These are phyloP conservation scores for Gymnothorax reevesii DNA, from an alignment of 2,797 vertebrate genomes.

Conservation along the genomic window DNA sequence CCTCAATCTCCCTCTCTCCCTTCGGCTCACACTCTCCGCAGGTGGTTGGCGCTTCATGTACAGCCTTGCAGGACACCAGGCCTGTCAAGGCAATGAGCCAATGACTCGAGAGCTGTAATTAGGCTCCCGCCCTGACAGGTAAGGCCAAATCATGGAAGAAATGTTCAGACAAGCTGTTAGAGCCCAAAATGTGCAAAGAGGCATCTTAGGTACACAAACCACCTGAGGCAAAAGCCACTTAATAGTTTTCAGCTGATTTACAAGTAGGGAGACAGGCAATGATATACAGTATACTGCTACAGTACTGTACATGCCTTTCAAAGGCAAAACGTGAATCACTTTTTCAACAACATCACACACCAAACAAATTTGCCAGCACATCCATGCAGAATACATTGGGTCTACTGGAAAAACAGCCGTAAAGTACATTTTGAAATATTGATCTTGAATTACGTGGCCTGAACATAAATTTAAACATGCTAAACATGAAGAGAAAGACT, in stretches of 20 bases:
- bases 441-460: background rate
- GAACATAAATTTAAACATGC: background rate
- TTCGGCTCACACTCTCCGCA: background rate
- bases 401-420: background rate
- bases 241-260: background rate
- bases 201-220: background rate
- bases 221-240: background rate
- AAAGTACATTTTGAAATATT: background rate
- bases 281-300: too few species aligned
- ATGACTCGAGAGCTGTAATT: background rate
- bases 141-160: background rate
- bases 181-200: background rate
- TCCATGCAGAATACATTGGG: background rate
- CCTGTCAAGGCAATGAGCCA: conserved; percentile 11
- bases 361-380: background rate
- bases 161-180: background rate
- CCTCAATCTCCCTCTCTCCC: background rate
- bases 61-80: conserved; percentile 26
- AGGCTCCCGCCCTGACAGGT: background rate
- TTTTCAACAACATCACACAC: background rate
- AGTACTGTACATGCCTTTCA: background rate
- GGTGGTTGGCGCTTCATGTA: background rate
- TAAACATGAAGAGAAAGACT: background rate
- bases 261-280: background rate
- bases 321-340: background rate